A percentile compares a stretch with the other conserved stretches of the same genome.
Evolutionary conservation across 2,113 vertebrate genomes (phyloP).

Genomic region (Capra hircus): DNA sequence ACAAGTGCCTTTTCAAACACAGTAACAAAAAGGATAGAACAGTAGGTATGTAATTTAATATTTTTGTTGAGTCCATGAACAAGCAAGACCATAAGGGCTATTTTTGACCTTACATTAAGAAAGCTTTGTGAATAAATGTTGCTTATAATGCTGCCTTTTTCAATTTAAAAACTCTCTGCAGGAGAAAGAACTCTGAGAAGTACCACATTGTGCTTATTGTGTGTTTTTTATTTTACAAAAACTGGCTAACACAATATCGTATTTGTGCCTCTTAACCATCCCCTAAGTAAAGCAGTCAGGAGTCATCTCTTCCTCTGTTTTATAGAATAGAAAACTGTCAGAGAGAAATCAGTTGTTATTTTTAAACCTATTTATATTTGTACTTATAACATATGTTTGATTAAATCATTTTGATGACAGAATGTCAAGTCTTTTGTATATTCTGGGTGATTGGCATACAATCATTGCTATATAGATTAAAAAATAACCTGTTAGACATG

Average conservation of each 20-base stretch:
- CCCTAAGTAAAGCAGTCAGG: neutral
- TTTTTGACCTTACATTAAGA: neutral
- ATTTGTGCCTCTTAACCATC: neutral
- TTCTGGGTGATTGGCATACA: neutral
- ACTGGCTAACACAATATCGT: neutral
- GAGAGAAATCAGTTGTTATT: neutral
- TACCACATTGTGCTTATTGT: neutral
- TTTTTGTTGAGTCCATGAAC: neutral
- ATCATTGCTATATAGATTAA: neutral
- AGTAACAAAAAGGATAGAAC: rapidly evolving
- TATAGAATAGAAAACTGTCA: neutral
- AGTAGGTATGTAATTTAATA: constrained; percentile 36
- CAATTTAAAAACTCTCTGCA: neutral
- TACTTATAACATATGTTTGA: neutral
- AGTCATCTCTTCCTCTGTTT: neutral
- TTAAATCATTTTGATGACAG: neutral
- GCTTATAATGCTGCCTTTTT: neutral
- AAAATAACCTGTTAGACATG: neutral
- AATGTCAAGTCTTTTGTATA: neutral
- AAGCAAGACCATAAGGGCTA: neutral
- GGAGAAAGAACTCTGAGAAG: neutral
- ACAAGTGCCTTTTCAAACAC: neutral
- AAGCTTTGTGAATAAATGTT: neutral
- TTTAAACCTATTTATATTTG: neutral
- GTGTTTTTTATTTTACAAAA: neutral